Conservation (phyloP, 2,113 vertebrate genomes). For the Cinclus mexicanus region DNA sequence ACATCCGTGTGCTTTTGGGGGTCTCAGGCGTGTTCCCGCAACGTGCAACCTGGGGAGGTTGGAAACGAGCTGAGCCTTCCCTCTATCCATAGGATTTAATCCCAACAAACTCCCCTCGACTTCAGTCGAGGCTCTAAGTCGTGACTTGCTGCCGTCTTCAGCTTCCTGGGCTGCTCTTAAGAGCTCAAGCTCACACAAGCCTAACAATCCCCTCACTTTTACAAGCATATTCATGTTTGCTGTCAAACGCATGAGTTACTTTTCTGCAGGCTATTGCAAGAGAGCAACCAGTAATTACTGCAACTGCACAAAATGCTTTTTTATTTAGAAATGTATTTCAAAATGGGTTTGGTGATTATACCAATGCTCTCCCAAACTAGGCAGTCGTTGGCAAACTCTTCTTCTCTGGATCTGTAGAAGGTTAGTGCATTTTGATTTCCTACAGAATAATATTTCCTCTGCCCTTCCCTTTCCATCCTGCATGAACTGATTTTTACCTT, state of each 20-base stretch:
- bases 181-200: constrained; percentile 52
- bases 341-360: constrained; percentile 9
- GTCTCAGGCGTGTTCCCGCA: neutral
- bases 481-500: neutral
- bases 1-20: rapidly evolving
- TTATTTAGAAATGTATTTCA: constrained; percentile 45
- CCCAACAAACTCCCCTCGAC: neutral
- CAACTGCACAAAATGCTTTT: constrained; percentile 48
- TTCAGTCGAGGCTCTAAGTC: neutral
- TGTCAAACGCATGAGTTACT: constrained; percentile 36
- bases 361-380: neutral
- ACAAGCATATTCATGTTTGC: constrained; percentile 57
- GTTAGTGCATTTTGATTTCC: neutral
- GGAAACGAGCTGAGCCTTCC: neutral
- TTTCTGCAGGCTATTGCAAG: constrained; percentile 58
- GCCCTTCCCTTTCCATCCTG: neutral
- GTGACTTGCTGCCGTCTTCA: neutral
- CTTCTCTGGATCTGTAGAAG: neutral
- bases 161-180: neutral
- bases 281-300: constrained; percentile 60
- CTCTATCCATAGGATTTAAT: neutral
- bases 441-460: neutral
- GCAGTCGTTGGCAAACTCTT: neutral
- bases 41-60: rapidly evolving
- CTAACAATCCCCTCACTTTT: constrained; percentile 37